Base-by-base conservation (phyloP, 2,113 vertebrate species). In the Bubo blakistoni region DNA sequence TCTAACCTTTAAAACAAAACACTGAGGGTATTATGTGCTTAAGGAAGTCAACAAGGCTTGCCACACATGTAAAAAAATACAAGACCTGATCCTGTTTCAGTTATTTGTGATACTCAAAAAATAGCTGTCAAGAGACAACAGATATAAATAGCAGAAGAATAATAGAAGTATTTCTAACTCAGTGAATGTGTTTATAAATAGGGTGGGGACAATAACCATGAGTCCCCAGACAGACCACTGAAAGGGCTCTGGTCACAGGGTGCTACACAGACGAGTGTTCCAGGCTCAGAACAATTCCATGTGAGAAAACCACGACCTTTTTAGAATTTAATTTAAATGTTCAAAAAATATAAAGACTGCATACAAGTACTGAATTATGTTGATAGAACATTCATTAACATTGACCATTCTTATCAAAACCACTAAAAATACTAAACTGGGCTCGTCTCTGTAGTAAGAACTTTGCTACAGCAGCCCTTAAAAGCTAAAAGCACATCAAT, bases 1-100 rank as follows among this genome's bases (percentile, higher is more conserved):
- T 24, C 55, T 92, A 96, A 89, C 73, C 59, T 94, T 92, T 66
- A 63, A 94, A 80, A 77, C 52, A 89, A 92, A 97, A 84, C 49
- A 44, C 26, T 8, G 6, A 7, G 38, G 30, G 6, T 76, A 76
- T 89, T 92, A 95, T 14, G 49, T 25, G n/a, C 38, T 57, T 67
- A 79, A 91, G 86, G 77, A 92, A 96, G 73, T 89, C 86, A 78
- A 83, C 88, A 94, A 92, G 63, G 63, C 34, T 87, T 92, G 63
- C n/a, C 24, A 40, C 61, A 88, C 77, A 80, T 8, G 22, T 54
- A 70, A 81, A 93, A 78, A 95, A 92, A n/a, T 67, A 83, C 11
- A 80, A 67, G 65, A 74, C 20, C 57, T 52, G 55, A 86, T 83
- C 69, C 47, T 63, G 16, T 77, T 92, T 83, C 71, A 78, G 38